A percentile compares a stretch with the other conserved stretches of the same genome.
These are phyloP conservation scores for Eretmocerus hayati DNA, from an alignment of 2,888 invertebrate genomes.

Conservation along the genomic window DNA sequence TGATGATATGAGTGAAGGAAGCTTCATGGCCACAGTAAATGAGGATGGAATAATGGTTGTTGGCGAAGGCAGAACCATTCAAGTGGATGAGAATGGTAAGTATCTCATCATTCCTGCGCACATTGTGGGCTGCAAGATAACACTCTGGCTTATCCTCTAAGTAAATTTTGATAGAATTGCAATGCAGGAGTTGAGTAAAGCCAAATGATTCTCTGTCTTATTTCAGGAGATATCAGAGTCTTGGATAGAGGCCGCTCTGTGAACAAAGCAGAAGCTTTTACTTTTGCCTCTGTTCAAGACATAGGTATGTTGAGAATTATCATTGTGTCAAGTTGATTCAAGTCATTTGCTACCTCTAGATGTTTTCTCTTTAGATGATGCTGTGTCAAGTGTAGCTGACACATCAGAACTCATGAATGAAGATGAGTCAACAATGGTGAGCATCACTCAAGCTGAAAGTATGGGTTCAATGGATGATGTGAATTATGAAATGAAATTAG, in stretches of 20 bases:
- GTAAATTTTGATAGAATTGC: background rate
- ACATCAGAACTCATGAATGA: slow-evolving; percentile 27
- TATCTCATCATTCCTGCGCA: too few relatives aligned
- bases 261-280: background rate
- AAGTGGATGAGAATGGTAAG: slow-evolving; percentile 40
- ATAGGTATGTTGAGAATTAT: background rate
- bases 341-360: too few relatives aligned
- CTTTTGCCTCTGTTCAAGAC: too few relatives aligned
- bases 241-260: slow-evolving; percentile 29
- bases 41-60: slow-evolving; percentile 37
- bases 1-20: slow-evolving; percentile 21
- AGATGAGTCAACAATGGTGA: slow-evolving; percentile 28
- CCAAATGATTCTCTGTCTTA: background rate
- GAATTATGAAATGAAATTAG: slow-evolving; percentile 35
- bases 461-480: slow-evolving; percentile 29
- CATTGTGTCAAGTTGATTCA: too few relatives aligned
- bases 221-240: slow-evolving; percentile 36
- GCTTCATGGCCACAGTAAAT: slow-evolving; percentile 35
- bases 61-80: slow-evolving; percentile 33
- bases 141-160: too few relatives aligned
- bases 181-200: background rate
- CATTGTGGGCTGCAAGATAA: too few relatives aligned
- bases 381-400: slow-evolving; percentile 32
- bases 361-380: slow-evolving; percentile 22
- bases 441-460: slow-evolving; percentile 31